Evolutionary conservation across 2,888 invertebrate species (phyloP).

Genomic region (Stegana nigrithorax): DNA sequence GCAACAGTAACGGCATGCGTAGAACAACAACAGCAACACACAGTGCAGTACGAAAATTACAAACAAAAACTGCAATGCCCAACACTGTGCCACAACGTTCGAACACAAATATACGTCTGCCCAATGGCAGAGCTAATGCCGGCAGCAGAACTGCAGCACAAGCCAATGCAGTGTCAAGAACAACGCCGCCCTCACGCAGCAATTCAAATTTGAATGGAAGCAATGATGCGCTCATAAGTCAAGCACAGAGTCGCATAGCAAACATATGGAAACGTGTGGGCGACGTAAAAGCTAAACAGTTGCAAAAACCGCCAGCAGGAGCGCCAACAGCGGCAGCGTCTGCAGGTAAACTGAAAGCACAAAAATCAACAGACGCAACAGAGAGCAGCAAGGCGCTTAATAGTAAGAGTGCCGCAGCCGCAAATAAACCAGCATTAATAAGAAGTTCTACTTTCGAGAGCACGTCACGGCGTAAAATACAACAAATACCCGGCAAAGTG

Average conservation of each 20-base stretch:
- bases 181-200: conserved; percentile 67
- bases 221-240: conserved; percentile 48
- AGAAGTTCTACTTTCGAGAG: conserved; percentile 68
- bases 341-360: conserved; percentile 46
- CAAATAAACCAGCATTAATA: conserved; percentile 47
- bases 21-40: neutral
- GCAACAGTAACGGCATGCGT: conserved; percentile 65
- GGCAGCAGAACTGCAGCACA: conserved; percentile 33
- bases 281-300: conserved; percentile 49
- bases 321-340: conserved; percentile 38
- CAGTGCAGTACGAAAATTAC: neutral
- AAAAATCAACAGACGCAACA: conserved; percentile 21
- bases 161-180: conserved; percentile 57
- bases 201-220: conserved; percentile 63
- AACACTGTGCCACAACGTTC: conserved; percentile 46
- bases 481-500: neutral
- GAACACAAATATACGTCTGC: conserved; percentile 65
- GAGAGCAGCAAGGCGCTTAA: neutral
- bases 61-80: conserved; percentile 26
- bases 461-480: conserved; percentile 41
- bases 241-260: conserved; percentile 66
- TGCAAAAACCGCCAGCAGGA: conserved; percentile 6
- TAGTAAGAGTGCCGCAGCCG: too few relatives aligned
- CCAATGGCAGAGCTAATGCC: conserved; percentile 39
- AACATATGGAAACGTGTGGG: conserved; percentile 67